phyloP scores from a whole-genome alignment of 2,888 invertebrate species.

The Megalurothrips usitatus region DNA sequence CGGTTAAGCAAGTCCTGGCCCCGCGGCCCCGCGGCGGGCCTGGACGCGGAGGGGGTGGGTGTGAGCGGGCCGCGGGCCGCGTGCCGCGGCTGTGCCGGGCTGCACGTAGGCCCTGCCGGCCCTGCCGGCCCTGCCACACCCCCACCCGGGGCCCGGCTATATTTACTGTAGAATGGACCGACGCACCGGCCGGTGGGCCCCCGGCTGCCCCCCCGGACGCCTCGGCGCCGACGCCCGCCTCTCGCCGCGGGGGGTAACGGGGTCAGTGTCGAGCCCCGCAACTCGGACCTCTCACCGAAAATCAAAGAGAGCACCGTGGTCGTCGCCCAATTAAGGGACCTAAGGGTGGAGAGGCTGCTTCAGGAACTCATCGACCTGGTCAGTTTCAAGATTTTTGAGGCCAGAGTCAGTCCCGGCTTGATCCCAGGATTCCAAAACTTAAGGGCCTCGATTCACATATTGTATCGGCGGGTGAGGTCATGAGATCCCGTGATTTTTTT shows the following conservation, averaged over 20 bases:
- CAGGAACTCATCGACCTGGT: too few relatives aligned
- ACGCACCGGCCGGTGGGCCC: too few relatives aligned
- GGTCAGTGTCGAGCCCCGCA: not conserved
- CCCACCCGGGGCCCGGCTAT: not conserved
- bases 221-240: too few relatives aligned
- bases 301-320: not conserved
- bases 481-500: too few relatives aligned
- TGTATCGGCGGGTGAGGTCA: not conserved
- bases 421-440: too few relatives aligned
- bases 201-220: too few relatives aligned
- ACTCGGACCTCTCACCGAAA: not conserved
- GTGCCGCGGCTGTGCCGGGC: not conserved
- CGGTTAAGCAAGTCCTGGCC: too few relatives aligned
- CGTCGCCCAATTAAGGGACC: not conserved
- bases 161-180: conserved; percentile 2
- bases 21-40: not conserved
- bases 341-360: too few relatives aligned
- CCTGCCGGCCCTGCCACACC: not conserved
- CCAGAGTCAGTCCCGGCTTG: too few relatives aligned
- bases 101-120: not conserved
- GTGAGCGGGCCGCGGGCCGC: not conserved
- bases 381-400: too few relatives aligned
- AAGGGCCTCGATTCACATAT: too few relatives aligned
- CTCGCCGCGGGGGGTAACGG: not conserved
- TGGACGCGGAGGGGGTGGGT: not conserved